Evolutionary conservation across 2,797 vertebrate species (phyloP).

Genomic region (Sylvia borin): DNA sequence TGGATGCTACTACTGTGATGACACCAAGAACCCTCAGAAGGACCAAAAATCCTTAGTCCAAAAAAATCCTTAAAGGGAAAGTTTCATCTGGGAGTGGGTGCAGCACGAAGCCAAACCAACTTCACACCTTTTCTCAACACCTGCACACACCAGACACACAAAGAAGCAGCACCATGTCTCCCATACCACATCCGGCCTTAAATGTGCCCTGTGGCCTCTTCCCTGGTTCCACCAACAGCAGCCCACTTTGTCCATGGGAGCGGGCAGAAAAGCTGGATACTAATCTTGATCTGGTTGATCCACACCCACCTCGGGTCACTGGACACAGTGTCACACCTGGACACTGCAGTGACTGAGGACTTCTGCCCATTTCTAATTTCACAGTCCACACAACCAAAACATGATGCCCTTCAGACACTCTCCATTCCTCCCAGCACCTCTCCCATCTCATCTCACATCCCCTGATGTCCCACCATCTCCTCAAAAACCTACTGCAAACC

Average conservation of each 20-base stretch:
- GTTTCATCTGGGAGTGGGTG: background rate
- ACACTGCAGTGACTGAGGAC: background rate
- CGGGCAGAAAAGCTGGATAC: rapidly evolving
- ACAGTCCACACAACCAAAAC: background rate
- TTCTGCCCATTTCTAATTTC: background rate
- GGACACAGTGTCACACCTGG: background rate
- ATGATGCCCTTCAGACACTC: background rate
- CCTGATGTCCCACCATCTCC: background rate
- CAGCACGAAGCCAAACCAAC: background rate
- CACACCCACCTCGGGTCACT: background rate
- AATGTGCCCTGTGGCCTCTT: background rate
- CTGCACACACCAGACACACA: background rate
- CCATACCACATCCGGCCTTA: background rate
- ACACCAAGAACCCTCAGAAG: background rate
- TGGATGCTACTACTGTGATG: background rate
- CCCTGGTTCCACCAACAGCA: background rate
- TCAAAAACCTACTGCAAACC: background rate
- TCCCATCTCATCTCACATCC: background rate
- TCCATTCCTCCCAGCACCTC: background rate
- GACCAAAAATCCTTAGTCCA: background rate
- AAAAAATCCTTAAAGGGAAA: background rate
- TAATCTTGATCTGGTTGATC: background rate
- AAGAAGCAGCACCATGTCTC: background rate
- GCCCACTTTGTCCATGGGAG: background rate
- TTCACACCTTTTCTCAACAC: background rate